Percentiles rank a stretch among this genome's conserved stretches.
These are phyloP conservation scores for Liasis olivaceus DNA, from an alignment of 2,797 vertebrate species.

Conservation along the genomic window DNA sequence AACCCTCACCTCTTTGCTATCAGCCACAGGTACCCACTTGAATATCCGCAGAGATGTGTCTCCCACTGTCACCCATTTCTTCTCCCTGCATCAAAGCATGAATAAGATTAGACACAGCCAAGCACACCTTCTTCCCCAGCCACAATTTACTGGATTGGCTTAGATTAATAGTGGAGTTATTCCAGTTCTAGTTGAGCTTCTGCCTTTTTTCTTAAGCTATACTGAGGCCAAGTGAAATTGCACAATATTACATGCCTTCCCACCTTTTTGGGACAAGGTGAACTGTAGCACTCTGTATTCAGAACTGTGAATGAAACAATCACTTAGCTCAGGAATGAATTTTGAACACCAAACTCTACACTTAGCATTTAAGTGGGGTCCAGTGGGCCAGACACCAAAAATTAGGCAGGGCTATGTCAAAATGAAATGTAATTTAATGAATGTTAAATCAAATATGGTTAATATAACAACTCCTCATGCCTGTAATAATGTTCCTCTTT, in stretches of 20 bases:
- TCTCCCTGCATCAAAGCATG: conserved; percentile 83
- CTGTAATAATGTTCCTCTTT: neutral
- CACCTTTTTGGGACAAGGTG: too few relatives aligned
- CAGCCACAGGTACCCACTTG: conserved; percentile 97
- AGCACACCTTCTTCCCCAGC: neutral
- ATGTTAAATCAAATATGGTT: neutral
- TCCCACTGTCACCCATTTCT: conserved; percentile 98
- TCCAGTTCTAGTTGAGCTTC: neutral
- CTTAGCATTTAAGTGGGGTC: neutral
- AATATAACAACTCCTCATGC: neutral
- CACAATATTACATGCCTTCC: neutral
- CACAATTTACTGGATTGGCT: neutral
- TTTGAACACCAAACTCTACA: neutral
- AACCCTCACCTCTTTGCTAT: conserved; percentile 90
- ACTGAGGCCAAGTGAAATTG: neutral
- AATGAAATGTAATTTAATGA: neutral
- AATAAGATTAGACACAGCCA: conserved; percentile 29
- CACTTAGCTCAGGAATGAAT: neutral
- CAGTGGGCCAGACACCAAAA: neutral
- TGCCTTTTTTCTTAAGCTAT: neutral
- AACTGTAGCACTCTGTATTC: neutral
- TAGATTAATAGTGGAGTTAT: neutral
- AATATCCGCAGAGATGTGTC: conserved; percentile 97
- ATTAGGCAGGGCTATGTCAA: neutral
- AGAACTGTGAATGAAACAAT: neutral